Base-by-base conservation (phyloP, 2,113 vertebrate species). In the Nothobranchius kuhntae region DNA sequence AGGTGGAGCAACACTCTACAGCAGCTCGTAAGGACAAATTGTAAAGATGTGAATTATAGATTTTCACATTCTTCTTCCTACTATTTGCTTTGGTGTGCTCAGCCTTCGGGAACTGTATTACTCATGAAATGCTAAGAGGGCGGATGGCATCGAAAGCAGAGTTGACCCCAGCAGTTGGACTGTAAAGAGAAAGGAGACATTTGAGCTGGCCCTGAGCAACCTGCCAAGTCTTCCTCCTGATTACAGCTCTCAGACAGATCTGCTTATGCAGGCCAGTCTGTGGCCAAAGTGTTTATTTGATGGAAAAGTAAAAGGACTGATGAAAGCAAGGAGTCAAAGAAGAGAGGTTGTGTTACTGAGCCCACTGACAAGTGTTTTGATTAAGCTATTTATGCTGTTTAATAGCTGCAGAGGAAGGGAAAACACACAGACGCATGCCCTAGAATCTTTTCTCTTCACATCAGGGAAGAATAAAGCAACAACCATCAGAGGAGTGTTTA, bases 121-220 rank as follows among this genome's bases (percentile, higher is more conserved):
- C 83, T 84, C 71, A 89, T 86, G 75, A 80, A 88, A 90, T 79
- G 78, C 86, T 86, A 73, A 86, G 74, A 77, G 74, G 65, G 84
- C 85, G 88, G 83, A 86, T 88, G 87, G 88, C 26, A 57, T 61
- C 65, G 61, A 78, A 68, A 77, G 54, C 62, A 13, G 57, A 52
- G 42, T 45, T 13, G 51, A 58, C 44, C 45, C 30, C 48, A 4
- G 53, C 61, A 1, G 53, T 51, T 40, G 12, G 7, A 52, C 70
- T 60, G 61, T 12, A 54, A 3, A 53, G 53, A 68, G 61, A 7
- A 24, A 54, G 36, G 8, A 36, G 35, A 71, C 61, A 59, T 4
- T 30, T 4, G 30, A 30, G 30, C 30, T 6, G 26, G 54, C 60
- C 55, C 53, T 50, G 30, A 73, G 26, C 62, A 11, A 61, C 40